Evolutionary conservation across 2,888 invertebrate species (phyloP).

Genomic region (Caenorhabditis zanzibari): DNA sequence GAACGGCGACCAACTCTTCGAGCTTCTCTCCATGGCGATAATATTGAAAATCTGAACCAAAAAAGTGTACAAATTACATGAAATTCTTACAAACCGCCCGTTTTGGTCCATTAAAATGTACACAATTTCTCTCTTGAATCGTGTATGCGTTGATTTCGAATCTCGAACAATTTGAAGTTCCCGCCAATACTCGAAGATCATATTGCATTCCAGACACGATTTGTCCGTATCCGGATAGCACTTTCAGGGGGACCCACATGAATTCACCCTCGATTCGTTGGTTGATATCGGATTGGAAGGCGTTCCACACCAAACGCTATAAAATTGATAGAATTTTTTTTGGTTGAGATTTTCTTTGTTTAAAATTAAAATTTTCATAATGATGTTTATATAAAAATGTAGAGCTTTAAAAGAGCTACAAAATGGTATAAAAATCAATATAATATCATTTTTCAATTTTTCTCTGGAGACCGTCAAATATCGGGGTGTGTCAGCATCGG

Average conservation of each 20-base stretch:
- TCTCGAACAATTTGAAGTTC: constrained; percentile 69
- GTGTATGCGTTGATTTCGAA: constrained; percentile 60
- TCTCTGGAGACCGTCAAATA: too few species aligned
- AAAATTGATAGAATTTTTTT: not conserved
- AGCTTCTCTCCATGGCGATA: constrained; percentile 49
- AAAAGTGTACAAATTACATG: not conserved
- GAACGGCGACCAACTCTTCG: constrained; percentile 56
- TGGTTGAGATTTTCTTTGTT: too few species aligned
- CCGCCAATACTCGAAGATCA: constrained; percentile 67
- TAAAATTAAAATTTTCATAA: too few species aligned
- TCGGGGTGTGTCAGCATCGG: too few species aligned
- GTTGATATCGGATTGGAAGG: constrained; percentile 70
- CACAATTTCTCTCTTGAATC: constrained; percentile 54
- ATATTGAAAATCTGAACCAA: constrained; percentile 61
- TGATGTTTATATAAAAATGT: too few species aligned
- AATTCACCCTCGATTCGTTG: constrained; percentile 53
- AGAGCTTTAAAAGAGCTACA: too few species aligned
- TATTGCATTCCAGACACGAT: constrained; percentile 69
- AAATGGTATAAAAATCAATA: too few species aligned
- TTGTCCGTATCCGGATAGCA: constrained; percentile 62
- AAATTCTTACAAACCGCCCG: constrained; percentile 32
- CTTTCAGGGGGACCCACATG: constrained; percentile 70
- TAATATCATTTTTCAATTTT: too few species aligned
- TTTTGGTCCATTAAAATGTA: constrained; percentile 60
- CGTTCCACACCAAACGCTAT: constrained; percentile 66